Evolutionary conservation across 2,797 vertebrate species (phyloP), one percentile per base, ranked within the genome.

Genomic region (Microchirus variegatus): DNA sequence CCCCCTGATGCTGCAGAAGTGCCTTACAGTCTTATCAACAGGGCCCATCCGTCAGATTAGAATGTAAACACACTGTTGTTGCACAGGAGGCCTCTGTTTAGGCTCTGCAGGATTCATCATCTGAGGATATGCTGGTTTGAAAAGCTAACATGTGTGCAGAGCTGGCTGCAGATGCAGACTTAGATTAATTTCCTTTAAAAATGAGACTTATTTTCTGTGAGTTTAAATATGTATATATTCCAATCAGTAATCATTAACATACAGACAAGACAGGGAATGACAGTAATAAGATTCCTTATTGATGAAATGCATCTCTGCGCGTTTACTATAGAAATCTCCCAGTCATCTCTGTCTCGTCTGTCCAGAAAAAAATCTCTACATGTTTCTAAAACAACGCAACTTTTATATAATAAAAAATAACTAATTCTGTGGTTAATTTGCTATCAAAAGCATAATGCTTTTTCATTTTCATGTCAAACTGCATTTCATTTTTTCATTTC

Each of bases 41-140:
- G 53, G 53, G 53, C 67, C 59, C 83, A 89, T 92, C 88, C 57
- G 68, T 65, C 53, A 67, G 80, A 89, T 87, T 78, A 84, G 77
- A 91, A 90, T 89, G 88, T 86, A 90, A 91, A 91, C 89, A 91
- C 61, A 62, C 15, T 9, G 12, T 72, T 38, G 66, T 56, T 54
- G 37, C 63, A 63, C 46, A 18, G 53, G 45, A 69, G 62, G 41
- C 41, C 63, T 77, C 65, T 77, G 71, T 78, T 77, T 43, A 63
- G 76, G 67, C 57, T 73, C 53, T 46, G 58, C 65, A 53, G 36
- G 66, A 71, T 68, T 53, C 57, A 47, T 59, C 80, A 75, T 51
- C 43, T 61, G 48, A 51, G 49, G 65, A 77, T 51, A 80, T 59
- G 73, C 54, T 65, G 74, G 69, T 78, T 64, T 74, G 44, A 70